phyloP scores from a whole-genome alignment of 2,888 invertebrate genomes.

The Archaeoteleia sp. region DNA sequence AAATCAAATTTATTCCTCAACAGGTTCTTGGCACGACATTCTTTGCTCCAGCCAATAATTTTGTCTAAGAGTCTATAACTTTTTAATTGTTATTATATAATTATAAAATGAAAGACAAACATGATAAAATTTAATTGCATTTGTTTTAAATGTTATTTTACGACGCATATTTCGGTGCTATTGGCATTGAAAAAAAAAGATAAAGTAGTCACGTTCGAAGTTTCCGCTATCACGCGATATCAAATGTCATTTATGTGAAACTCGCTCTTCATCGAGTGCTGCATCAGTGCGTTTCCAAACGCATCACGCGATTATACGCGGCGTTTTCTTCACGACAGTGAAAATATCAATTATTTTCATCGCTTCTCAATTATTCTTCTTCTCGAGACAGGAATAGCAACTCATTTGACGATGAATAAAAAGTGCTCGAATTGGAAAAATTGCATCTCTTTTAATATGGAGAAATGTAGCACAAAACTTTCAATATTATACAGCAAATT shows the following conservation, averaged over 20 bases:
- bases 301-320: constrained; percentile 44
- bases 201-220: constrained; percentile 11
- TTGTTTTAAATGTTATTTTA: background rate
- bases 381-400: too few species aligned
- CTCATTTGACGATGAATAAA: too few species aligned
- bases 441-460: too few species aligned
- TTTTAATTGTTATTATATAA: background rate
- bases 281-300: constrained; percentile 34
- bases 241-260: constrained; percentile 31
- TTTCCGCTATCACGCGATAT: constrained; percentile 27
- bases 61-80: background rate
- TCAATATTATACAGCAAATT: too few species aligned
- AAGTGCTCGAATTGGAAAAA: too few species aligned
- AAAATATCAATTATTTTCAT: constrained; percentile 49
- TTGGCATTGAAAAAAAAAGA: constrained; percentile 3
- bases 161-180: background rate
- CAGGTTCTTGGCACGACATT: too few species aligned
- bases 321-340: constrained; percentile 48
- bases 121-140: background rate
- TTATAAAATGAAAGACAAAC: background rate
- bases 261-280: constrained; percentile 33
- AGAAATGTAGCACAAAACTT: too few species aligned
- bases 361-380: too few species aligned
- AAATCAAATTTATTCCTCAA: too few species aligned
- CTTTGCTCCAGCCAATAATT: background rate